Conservation (phyloP, 2,797 vertebrate species). For the Darevskia mixta region DNA sequence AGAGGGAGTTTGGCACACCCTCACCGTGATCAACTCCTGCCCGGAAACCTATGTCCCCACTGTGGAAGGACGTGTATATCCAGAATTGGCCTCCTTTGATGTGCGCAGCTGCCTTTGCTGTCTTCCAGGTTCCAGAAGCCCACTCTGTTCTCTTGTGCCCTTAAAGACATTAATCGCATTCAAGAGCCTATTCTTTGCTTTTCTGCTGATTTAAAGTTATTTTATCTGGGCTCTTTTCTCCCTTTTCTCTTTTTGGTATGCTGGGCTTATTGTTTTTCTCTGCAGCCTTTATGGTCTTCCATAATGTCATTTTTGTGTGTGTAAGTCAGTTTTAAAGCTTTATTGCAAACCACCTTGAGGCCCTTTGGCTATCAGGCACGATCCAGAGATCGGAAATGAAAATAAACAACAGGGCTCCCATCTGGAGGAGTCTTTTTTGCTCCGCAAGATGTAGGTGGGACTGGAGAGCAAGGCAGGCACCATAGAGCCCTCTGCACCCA, state of each 20-base stretch:
- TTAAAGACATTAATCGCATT: background rate
- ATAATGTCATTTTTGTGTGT: background rate
- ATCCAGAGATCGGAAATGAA: background rate
- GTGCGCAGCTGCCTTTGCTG: background rate
- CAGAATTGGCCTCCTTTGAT: background rate
- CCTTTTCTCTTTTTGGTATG: background rate
- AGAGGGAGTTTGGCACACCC: no score
- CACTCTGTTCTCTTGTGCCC: background rate
- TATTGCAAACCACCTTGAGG: background rate
- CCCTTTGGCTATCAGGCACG: background rate
- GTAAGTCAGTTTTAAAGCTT: background rate
- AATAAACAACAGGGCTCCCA: background rate
- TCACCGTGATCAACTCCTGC: no score
- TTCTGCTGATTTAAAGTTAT: background rate
- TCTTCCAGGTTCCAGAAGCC: background rate
- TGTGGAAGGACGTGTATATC: no score
- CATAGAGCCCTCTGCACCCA: background rate
- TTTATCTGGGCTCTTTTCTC: background rate
- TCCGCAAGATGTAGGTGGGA: background rate
- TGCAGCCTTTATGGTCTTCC: background rate
- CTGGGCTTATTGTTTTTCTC: background rate
- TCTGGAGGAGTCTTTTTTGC: background rate
- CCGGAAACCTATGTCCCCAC: no score
- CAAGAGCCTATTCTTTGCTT: background rate
- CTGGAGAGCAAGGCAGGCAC: background rate